Conservation (phyloP, 2,113 vertebrate genomes). For the Perognathus longimembris region DNA sequence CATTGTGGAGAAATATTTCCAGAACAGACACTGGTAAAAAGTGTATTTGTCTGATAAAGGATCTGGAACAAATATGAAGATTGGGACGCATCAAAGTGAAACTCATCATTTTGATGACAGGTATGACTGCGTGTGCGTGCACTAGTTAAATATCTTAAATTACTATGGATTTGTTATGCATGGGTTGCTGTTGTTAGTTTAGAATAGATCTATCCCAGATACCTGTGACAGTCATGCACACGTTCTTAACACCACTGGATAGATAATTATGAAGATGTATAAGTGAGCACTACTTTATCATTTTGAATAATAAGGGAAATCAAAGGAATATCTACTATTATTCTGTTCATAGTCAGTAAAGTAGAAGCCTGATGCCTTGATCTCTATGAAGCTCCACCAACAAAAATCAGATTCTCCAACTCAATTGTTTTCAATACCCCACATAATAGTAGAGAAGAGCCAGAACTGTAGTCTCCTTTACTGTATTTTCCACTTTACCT, state of each 20-base stretch:
- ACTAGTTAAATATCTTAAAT: constrained; percentile 59
- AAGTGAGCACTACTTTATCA: neutral
- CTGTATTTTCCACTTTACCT: constrained; percentile 23
- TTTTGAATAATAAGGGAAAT: constrained; percentile 3
- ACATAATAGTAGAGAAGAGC: neutral
- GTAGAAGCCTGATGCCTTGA: neutral
- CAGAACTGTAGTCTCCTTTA: neutral
- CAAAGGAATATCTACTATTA: neutral
- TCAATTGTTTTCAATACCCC: neutral
- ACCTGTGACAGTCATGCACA: neutral
- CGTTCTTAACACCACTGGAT: neutral
- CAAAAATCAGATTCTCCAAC: neutral
- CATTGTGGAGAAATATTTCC: constrained; percentile 60
- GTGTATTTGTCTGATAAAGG: constrained; percentile 47
- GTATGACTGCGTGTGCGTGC: neutral
- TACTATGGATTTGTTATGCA: constrained; percentile 58
- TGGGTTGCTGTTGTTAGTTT: constrained; percentile 33
- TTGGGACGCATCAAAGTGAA: constrained; percentile 64
- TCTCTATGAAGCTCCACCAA: neutral
- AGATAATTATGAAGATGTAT: neutral
- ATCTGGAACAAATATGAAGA: constrained; percentile 73
- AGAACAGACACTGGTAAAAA: constrained; percentile 55
- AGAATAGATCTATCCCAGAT: neutral
- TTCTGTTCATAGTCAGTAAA: neutral
- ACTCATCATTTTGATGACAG: constrained; percentile 36